A percentile compares a stretch with the other conserved stretches of the same genome.
phyloP scores from a whole-genome alignment of 1,140 invertebrate species.

The Rhysida immarginata region DNA sequence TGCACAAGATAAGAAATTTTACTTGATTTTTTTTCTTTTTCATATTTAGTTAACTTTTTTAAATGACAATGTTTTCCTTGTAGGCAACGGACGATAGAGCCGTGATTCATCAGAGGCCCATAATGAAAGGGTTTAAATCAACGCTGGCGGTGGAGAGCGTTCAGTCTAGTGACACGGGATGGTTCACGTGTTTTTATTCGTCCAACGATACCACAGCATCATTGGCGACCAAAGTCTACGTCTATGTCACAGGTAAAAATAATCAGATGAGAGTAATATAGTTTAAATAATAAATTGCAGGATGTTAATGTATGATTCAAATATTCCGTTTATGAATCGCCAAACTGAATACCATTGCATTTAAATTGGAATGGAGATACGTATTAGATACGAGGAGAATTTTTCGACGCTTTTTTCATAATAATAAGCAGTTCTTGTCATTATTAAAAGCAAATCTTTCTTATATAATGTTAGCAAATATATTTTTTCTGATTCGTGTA shows the following conservation, averaged over 20 bases:
- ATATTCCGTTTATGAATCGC: neutral
- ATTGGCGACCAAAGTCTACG: neutral
- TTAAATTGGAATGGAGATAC: neutral
- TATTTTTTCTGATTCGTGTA: too few species aligned
- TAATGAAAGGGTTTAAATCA: neutral
- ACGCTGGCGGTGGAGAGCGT: neutral
- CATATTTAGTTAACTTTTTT: too few species aligned
- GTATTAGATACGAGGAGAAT: neutral
- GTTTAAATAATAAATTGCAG: neutral
- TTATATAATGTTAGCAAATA: too few species aligned
- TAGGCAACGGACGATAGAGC: neutral
- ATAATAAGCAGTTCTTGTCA: neutral
- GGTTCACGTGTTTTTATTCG: neutral
- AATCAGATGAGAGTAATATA: neutral
- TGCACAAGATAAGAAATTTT: too few species aligned
- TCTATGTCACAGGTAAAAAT: neutral
- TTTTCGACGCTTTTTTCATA: neutral
- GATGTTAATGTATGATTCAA: neutral
- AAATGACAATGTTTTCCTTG: too few species aligned
- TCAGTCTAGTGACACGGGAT: neutral
- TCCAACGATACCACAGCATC: neutral
- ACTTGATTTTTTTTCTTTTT: too few species aligned
- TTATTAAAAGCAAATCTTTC: too few species aligned
- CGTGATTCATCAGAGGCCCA: neutral
- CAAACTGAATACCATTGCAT: neutral